Evolutionary conservation across 2,888 invertebrate species (phyloP).

Genomic region (Perdita meconis): DNA sequence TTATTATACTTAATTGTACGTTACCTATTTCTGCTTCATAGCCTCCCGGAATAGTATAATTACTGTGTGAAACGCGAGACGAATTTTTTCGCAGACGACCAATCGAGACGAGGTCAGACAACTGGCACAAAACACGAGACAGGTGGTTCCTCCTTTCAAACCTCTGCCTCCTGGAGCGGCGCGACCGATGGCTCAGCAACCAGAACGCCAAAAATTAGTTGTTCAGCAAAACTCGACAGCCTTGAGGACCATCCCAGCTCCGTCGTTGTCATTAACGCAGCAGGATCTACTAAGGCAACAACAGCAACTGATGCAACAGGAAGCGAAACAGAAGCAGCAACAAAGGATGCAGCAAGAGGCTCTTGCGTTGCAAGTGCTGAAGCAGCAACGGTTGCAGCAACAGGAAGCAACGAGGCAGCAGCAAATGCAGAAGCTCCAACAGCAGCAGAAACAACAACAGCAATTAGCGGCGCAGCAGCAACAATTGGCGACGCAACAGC

Average conservation of each 20-base stretch:
- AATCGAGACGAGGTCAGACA: constrained; percentile 67
- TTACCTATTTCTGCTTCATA: neutral
- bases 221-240: constrained; percentile 81
- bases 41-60: neutral
- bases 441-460: constrained; percentile 69
- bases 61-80: neutral
- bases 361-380: constrained; percentile 77
- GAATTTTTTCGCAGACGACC: constrained; percentile 52
- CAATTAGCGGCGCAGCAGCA: constrained; percentile 74
- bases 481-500: constrained; percentile 71
- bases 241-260: constrained; percentile 72
- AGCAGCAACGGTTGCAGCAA: constrained; percentile 80
- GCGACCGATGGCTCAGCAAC: constrained; percentile 88
- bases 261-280: constrained; percentile 65
- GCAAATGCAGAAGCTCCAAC: constrained; percentile 72
- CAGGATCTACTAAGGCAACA: constrained; percentile 71
- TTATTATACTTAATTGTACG: too few species aligned
- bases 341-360: constrained; percentile 78
- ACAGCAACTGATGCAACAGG: constrained; percentile 74
- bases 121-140: constrained; percentile 45
- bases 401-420: constrained; percentile 78
- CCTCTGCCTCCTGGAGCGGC: constrained; percentile 88
- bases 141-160: constrained; percentile 90
- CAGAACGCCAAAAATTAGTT: constrained; percentile 83
- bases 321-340: constrained; percentile 73